Base-by-base conservation (phyloP, 2,888 invertebrate species). In the Tetanocera ferruginea region DNA sequence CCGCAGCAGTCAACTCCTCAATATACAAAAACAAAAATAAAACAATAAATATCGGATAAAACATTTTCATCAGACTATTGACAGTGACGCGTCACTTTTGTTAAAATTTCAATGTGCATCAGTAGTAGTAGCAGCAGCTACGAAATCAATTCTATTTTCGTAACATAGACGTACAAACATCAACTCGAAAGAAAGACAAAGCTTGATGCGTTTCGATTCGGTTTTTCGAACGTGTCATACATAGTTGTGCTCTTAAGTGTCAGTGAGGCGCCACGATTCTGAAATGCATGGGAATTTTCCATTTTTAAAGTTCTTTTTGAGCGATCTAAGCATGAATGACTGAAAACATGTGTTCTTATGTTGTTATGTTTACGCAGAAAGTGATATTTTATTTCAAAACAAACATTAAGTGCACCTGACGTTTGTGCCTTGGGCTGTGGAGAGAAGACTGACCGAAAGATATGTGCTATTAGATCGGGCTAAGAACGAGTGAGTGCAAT, bases 361-460 rank as follows among this genome's bases (percentile, higher is more conserved):
- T 43, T 43, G 57, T 85, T 83, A 81, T 88, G 87, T 88, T 88
- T 88, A 88, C 87, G 84, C 84, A 88, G 88, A 88, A 88, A 88
- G 86, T 87, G 88, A 88, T 88, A 88, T 88, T 88, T 88, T 88
- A 86, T 88, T 87, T 88, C 86, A 86, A 88, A 88, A 88, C 83
- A 86, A 83, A 82, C 60, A 25, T 60, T 28, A 25, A 28, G 28
- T 60, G 19, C 60, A 31, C 11, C 14, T 28, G 9, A 57, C 25
- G 11, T 57, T 57, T n/a, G 1, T 4, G 19, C 1, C 43, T 37
- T 5, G 37, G 37, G 43, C 1, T 11, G 14, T 43, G 43, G 43
- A 43, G 43, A 11, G 43, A 2, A 43, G 2, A 43, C 43, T 43
- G 43, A 43, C 11, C 11, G 43, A 43, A 4, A 43, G 43, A 43